Evolutionary conservation across 1,140 invertebrate genomes (phyloP).

Genomic region (Neuroterus valhalla): DNA sequence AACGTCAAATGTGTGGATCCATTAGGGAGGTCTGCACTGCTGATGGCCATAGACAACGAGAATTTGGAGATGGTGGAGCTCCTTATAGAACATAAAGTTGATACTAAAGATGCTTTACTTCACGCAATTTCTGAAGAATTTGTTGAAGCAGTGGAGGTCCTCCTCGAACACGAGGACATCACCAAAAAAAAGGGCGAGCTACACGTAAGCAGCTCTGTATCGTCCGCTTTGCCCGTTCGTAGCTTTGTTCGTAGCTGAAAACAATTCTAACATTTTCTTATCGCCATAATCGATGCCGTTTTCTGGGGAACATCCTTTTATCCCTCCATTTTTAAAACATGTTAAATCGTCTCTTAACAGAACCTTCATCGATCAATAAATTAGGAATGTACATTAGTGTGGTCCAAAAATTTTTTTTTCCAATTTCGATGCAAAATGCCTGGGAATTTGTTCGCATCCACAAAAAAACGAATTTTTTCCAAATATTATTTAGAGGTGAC

Average conservation of each 20-base stretch:
- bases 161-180: constrained; percentile 93
- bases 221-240: constrained; percentile 54
- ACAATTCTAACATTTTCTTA: not conserved
- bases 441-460: no score
- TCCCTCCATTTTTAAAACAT: no score
- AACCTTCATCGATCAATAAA: no score
- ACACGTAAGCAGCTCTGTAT: constrained; percentile 80
- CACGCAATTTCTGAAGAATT: constrained; percentile 99
- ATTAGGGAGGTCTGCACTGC: constrained; percentile 90
- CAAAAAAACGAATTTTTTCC: no score
- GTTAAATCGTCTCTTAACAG: no score
- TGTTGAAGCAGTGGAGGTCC: constrained; percentile 96
- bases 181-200: constrained; percentile 86
- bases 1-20: constrained; percentile 99
- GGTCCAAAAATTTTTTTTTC: no score
- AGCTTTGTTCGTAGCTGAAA: constrained; percentile 33
- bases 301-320: not conserved
- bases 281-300: not conserved
- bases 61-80: constrained; percentile 99
- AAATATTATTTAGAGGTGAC: no score
- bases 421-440: no score
- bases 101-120: constrained; percentile 94
- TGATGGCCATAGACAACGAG: constrained; percentile 99
- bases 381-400: no score
- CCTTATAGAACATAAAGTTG: constrained; percentile 89